Evolutionary conservation across 2,888 invertebrate genomes (phyloP), one percentile per base, ranked within the genome.

Genomic region (Dynastes grantii): DNA sequence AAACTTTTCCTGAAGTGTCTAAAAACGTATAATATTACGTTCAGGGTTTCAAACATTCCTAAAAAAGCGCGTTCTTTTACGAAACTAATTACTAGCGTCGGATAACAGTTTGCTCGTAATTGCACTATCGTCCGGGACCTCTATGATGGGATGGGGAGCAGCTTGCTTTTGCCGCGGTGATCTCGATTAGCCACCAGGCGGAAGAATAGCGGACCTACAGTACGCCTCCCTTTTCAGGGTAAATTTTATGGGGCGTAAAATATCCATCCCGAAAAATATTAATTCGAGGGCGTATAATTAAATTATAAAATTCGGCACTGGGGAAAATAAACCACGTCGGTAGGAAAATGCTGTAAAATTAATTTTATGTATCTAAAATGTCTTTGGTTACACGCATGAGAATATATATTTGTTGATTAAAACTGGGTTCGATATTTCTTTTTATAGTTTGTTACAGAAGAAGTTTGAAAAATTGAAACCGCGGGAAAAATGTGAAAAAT

Each of bases 231-330:
- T 37, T 67, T 67, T 49, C 22, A 11, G 29, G 58, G 22, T 22
- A 53, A 58, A 73, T 40, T 73, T 73, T 58, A 58, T 73, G 73
- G 9, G 16, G 40, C 55, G 73, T 73, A 58, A 58, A 73, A 40
- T 55, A 55, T 71, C 55, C 40, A 32, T 9, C 73, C 40, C 58
- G 58, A 51, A 58, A 73, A 73, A 61, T 73, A 73, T 73, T 73
- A 55, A 73, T 58, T 58, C 40, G 22, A 40, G 58, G 58, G 37
- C 40, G 40, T 40, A 58, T 58, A 73, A 73, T 73, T 73, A 73
- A 73, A 73, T 73, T 37, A 8, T 55, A 58, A 40, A 40, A 58
- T 37, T 40, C 13, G 22, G 37, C 4, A 4, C 16, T 22, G 29
- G 53, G 0, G 32, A 2, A 11, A 13, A 27, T 9, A 53, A 32